Conservation (phyloP, 2,888 invertebrate species). For the Euproctis similis region DNA sequence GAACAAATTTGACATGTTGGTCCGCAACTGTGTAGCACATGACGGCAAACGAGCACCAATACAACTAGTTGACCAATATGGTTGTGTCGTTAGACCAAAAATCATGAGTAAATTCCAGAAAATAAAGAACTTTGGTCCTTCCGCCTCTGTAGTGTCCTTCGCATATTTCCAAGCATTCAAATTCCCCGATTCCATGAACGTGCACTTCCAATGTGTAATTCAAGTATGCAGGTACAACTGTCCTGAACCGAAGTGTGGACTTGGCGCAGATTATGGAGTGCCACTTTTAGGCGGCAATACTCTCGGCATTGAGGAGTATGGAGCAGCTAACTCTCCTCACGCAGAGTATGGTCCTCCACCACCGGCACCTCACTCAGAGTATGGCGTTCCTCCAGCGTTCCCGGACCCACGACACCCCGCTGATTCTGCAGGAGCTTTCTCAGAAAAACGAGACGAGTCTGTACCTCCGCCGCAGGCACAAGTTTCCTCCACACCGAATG, state of each 20-base stretch:
- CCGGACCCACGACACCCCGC: constrained; percentile 92
- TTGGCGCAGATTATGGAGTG: constrained; percentile 80
- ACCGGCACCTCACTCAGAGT: constrained; percentile 78
- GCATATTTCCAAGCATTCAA: constrained; percentile 98
- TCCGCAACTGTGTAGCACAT: constrained; percentile 95
- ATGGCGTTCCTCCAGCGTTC: constrained; percentile 86
- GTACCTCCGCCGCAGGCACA: constrained; percentile 89
- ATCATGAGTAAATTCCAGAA: constrained; percentile 97
- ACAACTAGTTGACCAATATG: constrained; percentile 93
- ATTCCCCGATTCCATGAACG: constrained; percentile 97
- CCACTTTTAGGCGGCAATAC: constrained; percentile 79
- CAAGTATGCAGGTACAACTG: constrained; percentile 96
- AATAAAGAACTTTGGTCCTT: constrained; percentile 95
- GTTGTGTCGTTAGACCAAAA: constrained; percentile 94
- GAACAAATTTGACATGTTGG: constrained; percentile 96
- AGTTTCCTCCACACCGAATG: constrained; percentile 83
- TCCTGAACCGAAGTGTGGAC: constrained; percentile 91
- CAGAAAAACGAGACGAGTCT: constrained; percentile 86
- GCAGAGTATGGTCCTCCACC: constrained; percentile 84
- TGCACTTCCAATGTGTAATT: constrained; percentile 97
- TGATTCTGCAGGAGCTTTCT: constrained; percentile 87
- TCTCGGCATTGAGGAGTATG: constrained; percentile 79
- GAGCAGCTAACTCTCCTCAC: constrained; percentile 69
- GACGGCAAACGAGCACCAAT: constrained; percentile 95
- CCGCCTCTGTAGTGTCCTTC: constrained; percentile 94